Conservation (phyloP, 1,140 invertebrate species). For the Maconellicoccus hirsutus region DNA sequence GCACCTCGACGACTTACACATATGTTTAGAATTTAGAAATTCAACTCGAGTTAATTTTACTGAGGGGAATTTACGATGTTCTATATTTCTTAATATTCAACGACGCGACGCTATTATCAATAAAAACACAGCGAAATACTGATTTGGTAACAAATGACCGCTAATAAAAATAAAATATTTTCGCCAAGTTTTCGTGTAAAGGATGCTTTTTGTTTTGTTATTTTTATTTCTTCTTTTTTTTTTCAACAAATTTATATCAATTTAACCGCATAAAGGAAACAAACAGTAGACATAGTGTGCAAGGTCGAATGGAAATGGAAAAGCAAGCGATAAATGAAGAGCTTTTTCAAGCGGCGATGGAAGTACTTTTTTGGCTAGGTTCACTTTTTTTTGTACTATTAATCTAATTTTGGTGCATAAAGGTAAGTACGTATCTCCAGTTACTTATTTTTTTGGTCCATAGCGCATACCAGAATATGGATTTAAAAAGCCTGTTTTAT, state of each 20-base stretch:
- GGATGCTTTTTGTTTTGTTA: background rate
- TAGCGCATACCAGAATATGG: no score
- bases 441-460: no score
- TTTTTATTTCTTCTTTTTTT: background rate
- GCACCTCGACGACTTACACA: no score
- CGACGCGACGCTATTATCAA: background rate
- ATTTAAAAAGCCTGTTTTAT: no score
- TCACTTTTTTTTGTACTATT: background rate
- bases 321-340: background rate
- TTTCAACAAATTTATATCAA: background rate
- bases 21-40: no score
- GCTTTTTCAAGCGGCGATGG: background rate
- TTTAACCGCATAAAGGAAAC: background rate
- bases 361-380: background rate
- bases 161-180: conserved; percentile 6
- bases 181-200: background rate
- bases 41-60: conserved; percentile 5
- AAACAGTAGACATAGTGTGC: background rate
- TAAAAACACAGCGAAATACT: background rate
- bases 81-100: background rate
- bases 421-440: no score
- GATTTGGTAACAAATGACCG: background rate
- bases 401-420: no score
- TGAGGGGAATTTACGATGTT: background rate
- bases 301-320: background rate